Evolutionary conservation across 2,888 invertebrate genomes (phyloP), one percentile per base, ranked within the genome.

Genomic region (Calephelis perditalis): DNA sequence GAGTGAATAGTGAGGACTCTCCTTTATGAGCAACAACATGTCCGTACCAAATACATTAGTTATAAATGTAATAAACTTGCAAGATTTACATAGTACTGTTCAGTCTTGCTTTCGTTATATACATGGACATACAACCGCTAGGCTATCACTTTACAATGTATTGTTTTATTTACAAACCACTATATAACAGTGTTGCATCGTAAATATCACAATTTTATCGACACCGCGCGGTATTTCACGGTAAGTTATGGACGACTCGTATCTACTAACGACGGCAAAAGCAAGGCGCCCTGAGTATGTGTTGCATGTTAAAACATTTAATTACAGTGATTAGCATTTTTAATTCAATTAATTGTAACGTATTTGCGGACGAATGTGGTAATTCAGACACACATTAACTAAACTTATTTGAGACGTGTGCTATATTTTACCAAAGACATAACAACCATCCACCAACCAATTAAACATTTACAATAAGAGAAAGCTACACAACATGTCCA

Each of bases 31-130:
- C 35, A 35, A 52, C 52, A 52, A 35, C 7, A 26, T 10, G 40
- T 52, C 10, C 40, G 8, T 62, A 64, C 6, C 6, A 59, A 37
- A 45, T 40, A 44, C 56, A 64, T 44, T 54, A 58, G 52, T 62
- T 47, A 35, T 60, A 58, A 60, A 58, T 11, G 26, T 60, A 57
- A 55, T 56, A 58, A 60, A 64, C 57, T 26, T 11, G 59, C 63
- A 60, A 47, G 60, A 55, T 64, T 61, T 63, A 66, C 62, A 64
- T 59, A 61, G 59, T 62, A 63, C 61, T 56, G 61, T 62, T 71
- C 87, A 88, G 86, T 88, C 88, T 89, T 89, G 80, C 84, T 77
- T 84, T 81, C 77, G 73, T 80, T 84, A 86, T 85, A 74, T 86
- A 87, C 83, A 85, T 84, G 84, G 84, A 84, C 86, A 76, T 70